Conservation (phyloP, 1,140 invertebrate species). For the Trichogramma pretiosum region DNA sequence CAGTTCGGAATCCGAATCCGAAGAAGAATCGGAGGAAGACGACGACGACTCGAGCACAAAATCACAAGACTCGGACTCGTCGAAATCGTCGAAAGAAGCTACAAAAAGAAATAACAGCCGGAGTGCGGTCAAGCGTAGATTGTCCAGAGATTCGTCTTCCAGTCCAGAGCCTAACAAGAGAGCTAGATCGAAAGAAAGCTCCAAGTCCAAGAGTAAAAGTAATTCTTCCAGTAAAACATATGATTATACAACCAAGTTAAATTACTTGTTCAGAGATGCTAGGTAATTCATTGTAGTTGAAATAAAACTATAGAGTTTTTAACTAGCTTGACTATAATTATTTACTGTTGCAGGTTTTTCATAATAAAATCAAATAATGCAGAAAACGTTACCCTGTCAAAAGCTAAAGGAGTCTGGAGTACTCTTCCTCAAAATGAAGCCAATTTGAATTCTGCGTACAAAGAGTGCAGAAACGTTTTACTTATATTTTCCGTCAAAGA, state of each 20-base stretch:
- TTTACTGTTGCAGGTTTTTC: constrained; percentile 60
- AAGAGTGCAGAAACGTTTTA: constrained; percentile 86
- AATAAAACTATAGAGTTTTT: not conserved
- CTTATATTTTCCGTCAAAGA: constrained; percentile 96
- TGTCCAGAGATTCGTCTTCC: constrained; percentile 41
- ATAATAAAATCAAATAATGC: constrained; percentile 97
- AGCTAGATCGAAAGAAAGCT: constrained; percentile 47
- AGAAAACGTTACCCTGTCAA: constrained; percentile 91
- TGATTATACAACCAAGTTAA: constrained; percentile 81
- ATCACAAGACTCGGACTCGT: constrained; percentile 45
- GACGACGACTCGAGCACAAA: constrained; percentile 4
- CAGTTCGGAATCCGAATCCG: constrained; percentile 49
- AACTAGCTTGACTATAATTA: not conserved
- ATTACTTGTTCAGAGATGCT: constrained; percentile 90
- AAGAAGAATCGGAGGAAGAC: constrained; percentile 21
- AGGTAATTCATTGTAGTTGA: constrained; percentile 40
- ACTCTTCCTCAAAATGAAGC: constrained; percentile 94
- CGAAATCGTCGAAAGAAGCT: constrained; percentile 50
- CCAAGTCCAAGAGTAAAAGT: constrained; percentile 16
- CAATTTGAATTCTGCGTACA: constrained; percentile 89
- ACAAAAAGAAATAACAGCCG: constrained; percentile 45
- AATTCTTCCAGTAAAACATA: constrained; percentile 54
- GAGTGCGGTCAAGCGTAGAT: constrained; percentile 34
- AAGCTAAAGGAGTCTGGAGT: constrained; percentile 94
- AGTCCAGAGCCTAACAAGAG: constrained; percentile 44